Conservation (phyloP, 2,888 invertebrate genomes). For the Thalpophila matura region DNA sequence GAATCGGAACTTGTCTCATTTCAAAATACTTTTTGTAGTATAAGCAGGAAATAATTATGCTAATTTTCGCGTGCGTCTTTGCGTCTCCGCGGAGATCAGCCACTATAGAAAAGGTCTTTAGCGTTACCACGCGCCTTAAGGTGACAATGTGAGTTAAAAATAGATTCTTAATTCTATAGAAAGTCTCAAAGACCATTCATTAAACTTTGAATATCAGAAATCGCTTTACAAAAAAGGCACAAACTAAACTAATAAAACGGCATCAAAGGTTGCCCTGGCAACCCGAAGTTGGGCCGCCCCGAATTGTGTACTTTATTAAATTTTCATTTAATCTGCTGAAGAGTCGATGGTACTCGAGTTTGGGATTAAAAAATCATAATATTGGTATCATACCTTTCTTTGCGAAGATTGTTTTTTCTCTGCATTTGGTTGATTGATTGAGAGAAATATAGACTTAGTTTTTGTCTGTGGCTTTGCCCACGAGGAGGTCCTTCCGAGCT, state of each 20-base stretch:
- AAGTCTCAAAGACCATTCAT: background rate
- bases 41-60: too few relatives aligned
- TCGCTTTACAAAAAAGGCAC: slow-evolving; percentile 6
- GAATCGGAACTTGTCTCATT: too few relatives aligned
- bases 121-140: too few relatives aligned
- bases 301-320: slow-evolving; percentile 49
- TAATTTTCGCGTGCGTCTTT: too few relatives aligned
- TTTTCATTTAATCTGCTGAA: slow-evolving; percentile 52
- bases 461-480: too few relatives aligned
- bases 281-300: background rate
- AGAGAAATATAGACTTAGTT: too few relatives aligned
- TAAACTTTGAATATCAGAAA: slow-evolving; percentile 18
- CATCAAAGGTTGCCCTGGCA: slow-evolving; percentile 35
- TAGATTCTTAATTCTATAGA: slow-evolving; percentile 8
- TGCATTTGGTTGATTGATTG: background rate
- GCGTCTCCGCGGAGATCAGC: too few relatives aligned
- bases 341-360: slow-evolving; percentile 16
- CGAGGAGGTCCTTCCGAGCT: too few relatives aligned
- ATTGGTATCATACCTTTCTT: background rate
- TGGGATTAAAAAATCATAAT: slow-evolving; percentile 34
- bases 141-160: too few relatives aligned
- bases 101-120: too few relatives aligned
- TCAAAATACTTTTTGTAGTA: too few relatives aligned
- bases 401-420: background rate
- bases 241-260: slow-evolving; percentile 29